Base-by-base conservation (phyloP, 2,113 vertebrate species). In the Hassar affinis region DNA sequence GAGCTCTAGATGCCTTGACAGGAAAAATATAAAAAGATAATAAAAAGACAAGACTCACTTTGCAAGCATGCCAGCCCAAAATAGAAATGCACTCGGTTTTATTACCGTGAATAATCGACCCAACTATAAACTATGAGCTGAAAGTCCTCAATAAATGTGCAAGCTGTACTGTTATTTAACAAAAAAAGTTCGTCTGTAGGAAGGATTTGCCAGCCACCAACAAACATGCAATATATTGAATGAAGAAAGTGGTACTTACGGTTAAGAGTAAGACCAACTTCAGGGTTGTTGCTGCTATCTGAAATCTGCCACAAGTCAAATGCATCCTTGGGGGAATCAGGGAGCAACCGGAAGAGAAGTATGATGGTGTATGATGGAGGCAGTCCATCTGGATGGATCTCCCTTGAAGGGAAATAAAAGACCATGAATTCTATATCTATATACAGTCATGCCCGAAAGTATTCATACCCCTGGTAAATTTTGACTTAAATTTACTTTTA, bases 271-370 rank as follows among this genome's bases (percentile, higher is more conserved):
- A 99, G 88, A 88, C 98, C 98, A 59, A 98, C 96, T 94, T 99
- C 95, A 0, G 98, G 97, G 88, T 96, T 98, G 90, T 96, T 95
- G 92, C 96, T 96, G 91, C 94, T 94, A 93, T 98, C 96, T n/a
- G 97, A 91, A 86, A 99, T 96, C 93, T 99, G 98, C 98, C 98
- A 99, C 87, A 99, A 93, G 88, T 98, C 96, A 91, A 99, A 99
- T 57, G 97, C 94, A 72, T 98, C 96, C 0, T 82, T 95, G 75
- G 94, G 90, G 2, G 96, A 94, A 88, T 98, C 97, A 0, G 97
- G 96, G 62, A 99, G 93, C 80, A 99, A 93, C 56, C 97, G 97
- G 94, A 99, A 96, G 64, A 99, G 90, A 84, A 99, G 85, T 90
- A 99, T 95, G 88, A 99, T 96, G 1, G 98, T 99, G 91, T 98